Evolutionary conservation across 2,888 invertebrate species (phyloP), one percentile per base, ranked within the genome.

Genomic region (Caenorhabditis zanzibari): DNA sequence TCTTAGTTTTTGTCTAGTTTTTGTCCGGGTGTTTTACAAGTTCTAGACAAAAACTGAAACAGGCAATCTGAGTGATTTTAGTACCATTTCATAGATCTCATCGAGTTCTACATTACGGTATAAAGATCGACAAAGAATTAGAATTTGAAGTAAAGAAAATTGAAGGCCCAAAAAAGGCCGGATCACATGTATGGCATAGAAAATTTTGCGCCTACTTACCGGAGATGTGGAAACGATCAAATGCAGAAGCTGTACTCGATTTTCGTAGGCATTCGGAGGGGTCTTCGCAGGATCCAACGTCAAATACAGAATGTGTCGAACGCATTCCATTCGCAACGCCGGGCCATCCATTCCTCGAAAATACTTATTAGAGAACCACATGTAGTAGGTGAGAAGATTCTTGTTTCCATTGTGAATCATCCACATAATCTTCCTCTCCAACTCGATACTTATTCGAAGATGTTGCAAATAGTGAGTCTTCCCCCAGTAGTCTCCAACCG

Each of bases 311-410:
- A 97, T 96, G 93, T 96, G 97, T 61, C 97, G 94, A 92, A 97
- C 97, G 93, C 97, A 95, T 93, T 97, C 97, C 94, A 96, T 96
- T 88, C 97, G 94, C 69, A 97, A 94, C 35, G 96, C 95, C 93
- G 96, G 96, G 85, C 96, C 96, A 93, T 97, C 97, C 4, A 32
- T 38, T 5, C 96, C 95, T 19, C 96, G 95, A 89, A 97, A 94
- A 93, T 96, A 97, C 16, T 59, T 76, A 19, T 74, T 61, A 2
- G 24, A 26, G 7, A 84, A 32, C 84, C 84, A 84, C 12, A 66
- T 35, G 32, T 63, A 84, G 35, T 84, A 81, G 10, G 47, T 66
- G 14, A 49, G 24, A 9, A 81, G 5, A 47, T 80, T 81, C 35
- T 76, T 71, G 32, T 59, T 56, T 4, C 75, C 71, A 38, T 71